Conservation (phyloP, 2,888 invertebrate genomes). For the Platerodrilus igneus region DNA sequence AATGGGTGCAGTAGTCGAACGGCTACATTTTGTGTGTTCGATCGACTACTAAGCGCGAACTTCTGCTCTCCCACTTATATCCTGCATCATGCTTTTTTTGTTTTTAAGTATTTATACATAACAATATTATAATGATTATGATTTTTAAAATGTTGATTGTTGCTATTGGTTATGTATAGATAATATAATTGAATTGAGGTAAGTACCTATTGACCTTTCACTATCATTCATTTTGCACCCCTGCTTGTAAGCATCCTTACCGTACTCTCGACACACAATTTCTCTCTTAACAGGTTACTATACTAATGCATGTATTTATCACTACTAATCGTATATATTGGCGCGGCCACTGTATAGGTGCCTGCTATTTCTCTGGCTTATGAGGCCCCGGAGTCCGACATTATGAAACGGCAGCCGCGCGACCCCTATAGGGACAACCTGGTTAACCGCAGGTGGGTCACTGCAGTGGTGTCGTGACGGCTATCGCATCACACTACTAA, state of each 20-base stretch:
- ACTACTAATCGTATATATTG: conserved; percentile 39
- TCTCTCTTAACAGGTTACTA: conserved; percentile 29
- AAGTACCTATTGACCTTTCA: conserved; percentile 22
- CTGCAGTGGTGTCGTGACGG: conserved; percentile 41
- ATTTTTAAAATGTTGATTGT: too few species aligned
- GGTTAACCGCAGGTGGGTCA: conserved; percentile 94
- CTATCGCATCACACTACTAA: conserved; percentile 45
- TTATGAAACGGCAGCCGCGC: conserved; percentile 98
- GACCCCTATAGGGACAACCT: conserved; percentile 97
- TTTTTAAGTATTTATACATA: conserved; percentile 15
- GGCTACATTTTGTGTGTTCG: conserved; percentile 23
- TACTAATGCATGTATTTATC: conserved; percentile 25
- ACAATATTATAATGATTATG: too few species aligned
- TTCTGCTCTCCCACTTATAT: conserved; percentile 39
- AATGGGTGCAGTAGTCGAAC: conserved; percentile 25
- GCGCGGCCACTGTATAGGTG: conserved; percentile 66
- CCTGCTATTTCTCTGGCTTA: conserved; percentile 99
- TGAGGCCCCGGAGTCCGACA: conserved; percentile 98
- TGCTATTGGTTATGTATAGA: conserved; percentile 17
- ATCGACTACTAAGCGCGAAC: conserved; percentile 31
- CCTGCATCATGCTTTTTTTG: conserved; percentile 21
- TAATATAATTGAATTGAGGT: conserved; percentile 18
- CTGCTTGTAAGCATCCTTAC: conserved; percentile 30
- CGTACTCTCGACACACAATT: conserved; percentile 29
- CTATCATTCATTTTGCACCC: conserved; percentile 37